phyloP scores from a whole-genome alignment of 2,888 invertebrate species.

The Leptarthrus brevirostris region DNA sequence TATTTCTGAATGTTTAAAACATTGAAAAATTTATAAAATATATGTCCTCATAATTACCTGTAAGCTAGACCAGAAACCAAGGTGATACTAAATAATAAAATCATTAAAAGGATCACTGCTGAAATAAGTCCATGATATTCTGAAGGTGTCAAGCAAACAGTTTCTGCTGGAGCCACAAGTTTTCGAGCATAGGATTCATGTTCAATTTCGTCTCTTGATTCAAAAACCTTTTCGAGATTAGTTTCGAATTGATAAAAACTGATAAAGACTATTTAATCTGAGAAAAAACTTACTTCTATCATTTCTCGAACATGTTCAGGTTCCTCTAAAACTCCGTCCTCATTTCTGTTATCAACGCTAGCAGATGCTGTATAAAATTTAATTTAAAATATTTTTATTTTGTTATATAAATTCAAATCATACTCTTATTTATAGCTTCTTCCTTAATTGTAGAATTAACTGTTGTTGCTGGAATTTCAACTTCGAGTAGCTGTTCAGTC shows the following conservation, averaged over 20 bases:
- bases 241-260: background rate
- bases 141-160: constrained; percentile 82
- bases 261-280: background rate
- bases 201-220: constrained; percentile 79
- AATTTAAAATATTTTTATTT: background rate
- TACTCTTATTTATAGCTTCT: constrained; percentile 53
- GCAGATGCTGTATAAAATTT: background rate
- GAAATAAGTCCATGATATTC: constrained; percentile 89
- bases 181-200: constrained; percentile 74
- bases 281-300: constrained; percentile 76
- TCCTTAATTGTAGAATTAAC: constrained; percentile 28
- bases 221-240: constrained; percentile 75
- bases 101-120: constrained; percentile 79
- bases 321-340: constrained; percentile 59
- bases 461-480: background rate
- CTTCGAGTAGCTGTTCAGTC: constrained; percentile 55
- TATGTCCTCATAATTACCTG: constrained; percentile 73
- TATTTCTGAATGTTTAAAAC: too few relatives aligned
- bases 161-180: constrained; percentile 74
- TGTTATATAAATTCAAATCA: background rate
- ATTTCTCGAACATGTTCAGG: constrained; percentile 88
- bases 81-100: constrained; percentile 79
- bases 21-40: background rate
- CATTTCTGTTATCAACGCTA: background rate
- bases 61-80: constrained; percentile 81